Base-by-base conservation (phyloP, 2,797 vertebrate genomes). In the Crypturellus tataupa region DNA sequence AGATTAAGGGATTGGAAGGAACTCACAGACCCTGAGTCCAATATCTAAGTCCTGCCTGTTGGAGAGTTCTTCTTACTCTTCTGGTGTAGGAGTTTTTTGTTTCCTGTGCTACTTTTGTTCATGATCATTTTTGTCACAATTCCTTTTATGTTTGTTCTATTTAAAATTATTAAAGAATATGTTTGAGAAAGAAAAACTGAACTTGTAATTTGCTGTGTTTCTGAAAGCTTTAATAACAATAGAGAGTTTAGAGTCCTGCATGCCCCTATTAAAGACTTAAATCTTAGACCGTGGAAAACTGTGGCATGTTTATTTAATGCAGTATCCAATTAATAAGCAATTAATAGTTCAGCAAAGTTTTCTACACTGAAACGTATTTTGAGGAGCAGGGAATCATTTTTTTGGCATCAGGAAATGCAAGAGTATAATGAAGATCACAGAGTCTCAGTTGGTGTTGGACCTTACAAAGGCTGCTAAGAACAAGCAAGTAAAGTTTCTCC, bases 181-280 rank as follows among this genome's bases (percentile, higher is more conserved):
- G 9, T 58, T 79, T 60, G 51, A 81, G 63, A 80, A 89, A 70
- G 67, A 58, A 67, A 63, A 88, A 16, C 59, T 81, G 85, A 86
- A 88, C n/a, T 39, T 86, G 68, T 84, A 81, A 94, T 94, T 93
- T 88, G 59, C 55, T 71, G 1, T 39, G 23, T 76, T 85, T 92
- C 87, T 59, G 53, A 85, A 86, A 75, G 70, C 49, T 90, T 93
- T 94, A 87, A 84, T 67, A 86, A 56, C 67, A 91, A 46, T 69
- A 62, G 56, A 62, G 56, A 85, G 46, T 80, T 85, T 75, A 67
- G n/a, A 58, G 77, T 94, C 65, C 65, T 83, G 85, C 62, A 89
- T 78, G 67, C 69, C 39, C 82, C 94, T 95, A 96, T 95, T 96
- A 94, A 95, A 93, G 58, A 94, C 31, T 83, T 96, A 94, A 94